Conservation (phyloP, 2,888 invertebrate species). For the Theretra japonica region DNA sequence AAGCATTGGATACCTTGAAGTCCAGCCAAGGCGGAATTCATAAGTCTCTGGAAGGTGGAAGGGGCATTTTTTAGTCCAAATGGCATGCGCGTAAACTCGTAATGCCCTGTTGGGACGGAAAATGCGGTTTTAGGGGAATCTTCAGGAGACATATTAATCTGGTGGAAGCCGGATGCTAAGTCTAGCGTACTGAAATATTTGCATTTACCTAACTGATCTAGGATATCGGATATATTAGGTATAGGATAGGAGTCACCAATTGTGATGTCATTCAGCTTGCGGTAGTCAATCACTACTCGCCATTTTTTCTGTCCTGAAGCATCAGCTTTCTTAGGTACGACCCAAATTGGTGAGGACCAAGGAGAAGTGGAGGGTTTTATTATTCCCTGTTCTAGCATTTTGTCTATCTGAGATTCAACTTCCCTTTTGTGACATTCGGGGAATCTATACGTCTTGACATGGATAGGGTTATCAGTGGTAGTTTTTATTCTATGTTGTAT, state of each 20-base stretch:
- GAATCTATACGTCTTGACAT: no score
- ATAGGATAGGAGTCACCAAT: neutral
- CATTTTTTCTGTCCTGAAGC: no score
- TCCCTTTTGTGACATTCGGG: no score
- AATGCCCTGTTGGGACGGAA: neutral
- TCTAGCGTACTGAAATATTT: neutral
- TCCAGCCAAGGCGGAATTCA: neutral
- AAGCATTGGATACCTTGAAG: neutral
- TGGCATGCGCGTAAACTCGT: neutral
- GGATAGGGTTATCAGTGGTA: no score
- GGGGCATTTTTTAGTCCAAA: neutral
- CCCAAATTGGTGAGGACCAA: no score
- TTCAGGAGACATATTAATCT: neutral
- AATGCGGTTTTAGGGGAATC: neutral
- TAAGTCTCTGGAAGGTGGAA: neutral
- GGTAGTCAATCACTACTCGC: neutral
- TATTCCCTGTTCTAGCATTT: no score
- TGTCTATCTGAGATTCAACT: no score
- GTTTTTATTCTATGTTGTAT: no score
- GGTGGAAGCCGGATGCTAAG: neutral
- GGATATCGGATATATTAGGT: neutral
- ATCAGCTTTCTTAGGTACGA: no score
- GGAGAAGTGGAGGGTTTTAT: no score
- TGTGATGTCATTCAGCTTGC: neutral
- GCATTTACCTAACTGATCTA: neutral